Conservation (phyloP, 2,888 invertebrate species). For the Hirudinaria manillensis region DNA sequence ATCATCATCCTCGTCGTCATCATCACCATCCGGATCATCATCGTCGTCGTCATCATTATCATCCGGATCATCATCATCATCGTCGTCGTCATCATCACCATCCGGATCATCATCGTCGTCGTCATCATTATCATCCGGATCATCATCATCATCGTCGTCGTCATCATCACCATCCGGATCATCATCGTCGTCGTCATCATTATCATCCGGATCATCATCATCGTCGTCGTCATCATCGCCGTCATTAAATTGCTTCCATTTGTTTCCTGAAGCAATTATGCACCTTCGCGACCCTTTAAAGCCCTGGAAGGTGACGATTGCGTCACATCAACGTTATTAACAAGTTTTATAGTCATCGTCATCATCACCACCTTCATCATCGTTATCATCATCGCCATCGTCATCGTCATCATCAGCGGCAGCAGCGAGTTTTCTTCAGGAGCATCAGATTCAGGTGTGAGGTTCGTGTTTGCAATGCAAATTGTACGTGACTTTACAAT, state of each 20-base stretch:
- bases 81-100: conserved; percentile 6
- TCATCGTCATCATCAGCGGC: conserved; percentile 31
- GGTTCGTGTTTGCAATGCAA: too few relatives aligned
- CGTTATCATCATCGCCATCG: conserved; percentile 31
- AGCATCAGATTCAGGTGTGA: conserved; percentile 12
- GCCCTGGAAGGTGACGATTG: too few relatives aligned
- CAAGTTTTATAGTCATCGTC: background rate
- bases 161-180: background rate
- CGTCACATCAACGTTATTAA: too few relatives aligned
- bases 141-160: background rate
- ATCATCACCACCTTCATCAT: conserved; percentile 29
- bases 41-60: conserved; percentile 1
- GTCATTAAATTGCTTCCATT: background rate
- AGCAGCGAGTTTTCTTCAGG: conserved; percentile 31
- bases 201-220: background rate
- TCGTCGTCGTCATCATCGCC: background rate
- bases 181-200: background rate
- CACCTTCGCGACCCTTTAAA: too few relatives aligned
- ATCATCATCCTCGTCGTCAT: background rate
- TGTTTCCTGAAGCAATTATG: too few relatives aligned
- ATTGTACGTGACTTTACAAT: too few relatives aligned
- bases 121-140: background rate
- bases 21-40: background rate
- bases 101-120: too few relatives aligned
- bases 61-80: too few relatives aligned